phyloP scores from a whole-genome alignment of 2,888 invertebrate species.

The Lumbricus terrestris region DNA sequence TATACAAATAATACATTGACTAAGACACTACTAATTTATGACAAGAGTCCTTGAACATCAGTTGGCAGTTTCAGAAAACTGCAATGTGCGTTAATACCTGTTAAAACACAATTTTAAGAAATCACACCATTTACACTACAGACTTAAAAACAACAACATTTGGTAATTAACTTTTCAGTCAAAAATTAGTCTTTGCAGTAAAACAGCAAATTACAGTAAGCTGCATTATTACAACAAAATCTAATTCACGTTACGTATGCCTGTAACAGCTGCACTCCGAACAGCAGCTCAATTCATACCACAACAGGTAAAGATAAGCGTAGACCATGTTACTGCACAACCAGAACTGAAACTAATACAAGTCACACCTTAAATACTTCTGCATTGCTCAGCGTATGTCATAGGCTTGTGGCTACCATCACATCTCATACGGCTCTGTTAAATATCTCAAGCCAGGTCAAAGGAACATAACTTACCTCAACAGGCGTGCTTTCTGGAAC shows the following conservation, averaged over 20 bases:
- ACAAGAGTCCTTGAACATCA: too few species aligned
- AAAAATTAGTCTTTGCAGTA: neutral
- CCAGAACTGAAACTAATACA: neutral
- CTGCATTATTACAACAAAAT: neutral
- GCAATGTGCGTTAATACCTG: neutral
- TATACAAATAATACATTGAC: neutral
- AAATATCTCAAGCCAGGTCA: neutral
- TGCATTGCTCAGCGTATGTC: neutral
- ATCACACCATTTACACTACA: too few species aligned
- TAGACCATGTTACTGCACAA: neutral
- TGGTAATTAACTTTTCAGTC: neutral
- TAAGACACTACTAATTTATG: too few species aligned
- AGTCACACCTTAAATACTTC: neutral
- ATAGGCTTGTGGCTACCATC: neutral
- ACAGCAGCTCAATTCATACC: neutral
- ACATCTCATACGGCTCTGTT: neutral
- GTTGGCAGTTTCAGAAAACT: neutral
- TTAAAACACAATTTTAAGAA: neutral
- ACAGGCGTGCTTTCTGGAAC: constrained; percentile 79
- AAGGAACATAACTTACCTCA: constrained; percentile 64
- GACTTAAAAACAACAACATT: neutral
- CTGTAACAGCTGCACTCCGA: neutral
- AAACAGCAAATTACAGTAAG: neutral
- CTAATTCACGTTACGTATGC: neutral
- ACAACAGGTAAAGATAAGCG: neutral